Percentiles rank a stretch among this genome's conserved stretches.
These are phyloP conservation scores for Spea multiplicata DNA, from an alignment of 2,113 vertebrate species.

Conservation along the genomic window DNA sequence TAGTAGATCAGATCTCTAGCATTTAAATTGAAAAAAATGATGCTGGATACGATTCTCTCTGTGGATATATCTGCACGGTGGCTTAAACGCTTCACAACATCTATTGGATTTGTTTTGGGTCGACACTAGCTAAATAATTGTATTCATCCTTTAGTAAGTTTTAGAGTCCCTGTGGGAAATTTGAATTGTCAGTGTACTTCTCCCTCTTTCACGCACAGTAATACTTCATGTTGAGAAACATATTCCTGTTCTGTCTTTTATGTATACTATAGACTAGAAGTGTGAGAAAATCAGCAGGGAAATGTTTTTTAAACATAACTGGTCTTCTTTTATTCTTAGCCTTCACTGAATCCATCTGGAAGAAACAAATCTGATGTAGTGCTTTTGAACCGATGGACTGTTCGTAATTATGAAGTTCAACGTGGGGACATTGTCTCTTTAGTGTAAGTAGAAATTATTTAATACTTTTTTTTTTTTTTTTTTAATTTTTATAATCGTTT, in stretches of 20 bases:
- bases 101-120: neutral
- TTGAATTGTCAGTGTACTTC: constrained; percentile 26
- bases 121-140: constrained; percentile 3
- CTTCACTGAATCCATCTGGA: constrained; percentile 73
- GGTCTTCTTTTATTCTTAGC: constrained; percentile 55
- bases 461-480: neutral
- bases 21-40: too few relatives aligned
- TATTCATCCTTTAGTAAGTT: constrained; percentile 9
- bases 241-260: neutral
- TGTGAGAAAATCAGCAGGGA: constrained; percentile 41
- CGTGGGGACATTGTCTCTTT: constrained; percentile 76
- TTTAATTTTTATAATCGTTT: neutral
- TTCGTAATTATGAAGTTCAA: constrained; percentile 73
- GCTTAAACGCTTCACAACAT: neutral
- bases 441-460: constrained; percentile 69
- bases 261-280: constrained; percentile 30
- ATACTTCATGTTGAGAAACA: constrained; percentile 35
- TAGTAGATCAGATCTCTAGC: too few relatives aligned
- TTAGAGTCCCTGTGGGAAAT: constrained; percentile 4
- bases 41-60: too few relatives aligned
- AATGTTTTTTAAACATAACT: constrained; percentile 44
- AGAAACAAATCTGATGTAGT: constrained; percentile 69
- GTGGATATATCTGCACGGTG: neutral
- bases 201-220: constrained; percentile 11
- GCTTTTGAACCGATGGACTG: constrained; percentile 76